These are phyloP conservation scores for Hemichromis elongatus DNA, from an alignment of 2,113 vertebrate species.

Conservation along the genomic window DNA sequence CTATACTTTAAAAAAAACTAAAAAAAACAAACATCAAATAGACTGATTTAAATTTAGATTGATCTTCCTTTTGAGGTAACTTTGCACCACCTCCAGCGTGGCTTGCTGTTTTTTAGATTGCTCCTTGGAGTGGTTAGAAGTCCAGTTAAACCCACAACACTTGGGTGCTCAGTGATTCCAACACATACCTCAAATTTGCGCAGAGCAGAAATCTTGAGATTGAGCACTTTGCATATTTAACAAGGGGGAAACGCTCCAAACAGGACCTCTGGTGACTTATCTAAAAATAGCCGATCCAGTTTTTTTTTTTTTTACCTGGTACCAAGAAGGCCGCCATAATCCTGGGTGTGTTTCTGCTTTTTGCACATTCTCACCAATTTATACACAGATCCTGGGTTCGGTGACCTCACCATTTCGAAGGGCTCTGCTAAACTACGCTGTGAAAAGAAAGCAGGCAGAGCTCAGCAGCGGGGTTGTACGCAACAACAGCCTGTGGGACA, in stretches of 20 bases:
- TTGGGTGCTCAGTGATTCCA: background rate
- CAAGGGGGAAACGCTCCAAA: background rate
- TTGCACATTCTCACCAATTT: background rate
- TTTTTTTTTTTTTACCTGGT: background rate
- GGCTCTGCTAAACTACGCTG: conserved; percentile 72
- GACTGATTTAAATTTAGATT: background rate
- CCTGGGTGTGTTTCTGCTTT: background rate
- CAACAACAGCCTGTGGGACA: conserved; percentile 78
- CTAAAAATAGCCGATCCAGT: background rate
- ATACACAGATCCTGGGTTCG: conserved; percentile 68
- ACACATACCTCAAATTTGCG: background rate
- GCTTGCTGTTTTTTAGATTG: background rate
- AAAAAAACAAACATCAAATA: accelerated
- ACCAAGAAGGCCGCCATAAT: background rate
- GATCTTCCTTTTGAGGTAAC: background rate
- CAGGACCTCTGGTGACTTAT: background rate
- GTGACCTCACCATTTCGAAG: conserved; percentile 68
- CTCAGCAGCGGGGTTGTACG: conserved; percentile 73
- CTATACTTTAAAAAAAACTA: background rate
- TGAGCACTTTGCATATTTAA: background rate
- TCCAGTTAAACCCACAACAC: background rate
- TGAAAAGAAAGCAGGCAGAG: conserved; percentile 75
- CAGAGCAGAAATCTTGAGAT: background rate
- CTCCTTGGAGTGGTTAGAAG: background rate
- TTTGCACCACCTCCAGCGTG: background rate